phyloP scores from a whole-genome alignment of 1,140 invertebrate species.

The Drosophila azteca region DNA sequence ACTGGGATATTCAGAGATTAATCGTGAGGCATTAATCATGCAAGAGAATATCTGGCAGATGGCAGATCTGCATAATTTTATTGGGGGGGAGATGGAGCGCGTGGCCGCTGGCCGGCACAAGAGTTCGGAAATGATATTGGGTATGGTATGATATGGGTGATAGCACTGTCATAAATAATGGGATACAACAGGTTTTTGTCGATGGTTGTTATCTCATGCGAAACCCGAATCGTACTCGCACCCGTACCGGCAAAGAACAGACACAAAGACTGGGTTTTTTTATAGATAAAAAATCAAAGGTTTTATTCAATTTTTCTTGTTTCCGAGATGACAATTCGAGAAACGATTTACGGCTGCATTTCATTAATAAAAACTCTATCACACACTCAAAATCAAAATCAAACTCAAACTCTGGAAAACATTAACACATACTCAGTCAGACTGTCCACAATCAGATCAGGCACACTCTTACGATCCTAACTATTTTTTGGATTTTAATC shows the following conservation, averaged over 20 bases:
- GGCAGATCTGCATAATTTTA: slow-evolving; percentile 51
- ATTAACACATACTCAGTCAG: slow-evolving; percentile 47
- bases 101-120: slow-evolving; percentile 8
- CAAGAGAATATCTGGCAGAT: slow-evolving; percentile 10
- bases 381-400: slow-evolving; percentile 23
- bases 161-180: slow-evolving; percentile 47
- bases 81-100: slow-evolving; percentile 11
- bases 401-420: slow-evolving; percentile 42
- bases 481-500: slow-evolving; percentile 67
- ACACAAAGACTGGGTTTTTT: slow-evolving; percentile 25
- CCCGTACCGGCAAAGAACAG: slow-evolving; percentile 43
- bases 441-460: slow-evolving; percentile 39
- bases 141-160: slow-evolving; percentile 1
- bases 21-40: slow-evolving; percentile 41
- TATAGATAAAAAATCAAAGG: slow-evolving; percentile 44
- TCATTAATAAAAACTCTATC: slow-evolving; percentile 54
- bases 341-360: slow-evolving; percentile 60
- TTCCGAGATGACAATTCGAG: slow-evolving; percentile 21
- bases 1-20: slow-evolving; percentile 13
- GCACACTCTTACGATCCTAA: slow-evolving; percentile 62
- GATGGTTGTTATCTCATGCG: slow-evolving; percentile 23
- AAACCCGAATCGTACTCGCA: slow-evolving; percentile 12
- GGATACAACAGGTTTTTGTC: slow-evolving; percentile 49
- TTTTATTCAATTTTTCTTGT: slow-evolving; percentile 47
- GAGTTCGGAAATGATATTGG: slow-evolving; percentile 1